Conservation (phyloP, 1,140 invertebrate species). For the Ooceraea biroi region DNA sequence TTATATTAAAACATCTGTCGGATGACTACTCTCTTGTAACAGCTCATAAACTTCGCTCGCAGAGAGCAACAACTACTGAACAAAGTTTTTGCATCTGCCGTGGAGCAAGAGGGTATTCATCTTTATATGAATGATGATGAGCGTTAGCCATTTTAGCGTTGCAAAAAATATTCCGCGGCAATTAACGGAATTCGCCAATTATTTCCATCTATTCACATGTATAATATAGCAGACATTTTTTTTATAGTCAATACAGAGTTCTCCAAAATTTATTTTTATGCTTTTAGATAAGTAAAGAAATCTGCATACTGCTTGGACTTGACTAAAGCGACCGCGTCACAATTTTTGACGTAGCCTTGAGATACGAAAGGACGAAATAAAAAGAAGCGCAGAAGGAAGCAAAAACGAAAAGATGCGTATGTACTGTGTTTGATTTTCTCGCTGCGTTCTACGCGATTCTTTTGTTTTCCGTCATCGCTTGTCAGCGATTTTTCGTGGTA, state of each 20-base stretch:
- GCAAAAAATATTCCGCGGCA: not conserved
- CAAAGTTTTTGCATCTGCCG: conserved; percentile 41
- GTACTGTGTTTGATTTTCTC: conserved; percentile 6
- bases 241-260: too few relatives aligned
- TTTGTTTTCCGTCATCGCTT: too few relatives aligned
- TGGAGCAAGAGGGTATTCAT: not conserved
- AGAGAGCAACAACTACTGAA: conserved; percentile 26
- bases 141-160: not conserved
- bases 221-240: too few relatives aligned
- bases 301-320: not conserved
- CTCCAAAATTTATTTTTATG: conserved; percentile 22
- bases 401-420: conserved; percentile 10
- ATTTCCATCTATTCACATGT: too few relatives aligned
- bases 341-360: conserved; percentile 2
- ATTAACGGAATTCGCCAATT: too few relatives aligned
- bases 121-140: conserved; percentile 19
- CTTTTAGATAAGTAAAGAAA: conserved; percentile 21
- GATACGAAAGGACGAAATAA: conserved; percentile 18
- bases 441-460: not conserved
- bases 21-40: conserved; percentile 9
- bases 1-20: conserved; percentile 59
- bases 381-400: conserved; percentile 3
- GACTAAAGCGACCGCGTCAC: not conserved
- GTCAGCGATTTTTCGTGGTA: conserved; percentile 20
- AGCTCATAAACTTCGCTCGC: conserved; percentile 27